phyloP scores from a whole-genome alignment of 2,113 vertebrate species.

The Onychostoma macrolepis region DNA sequence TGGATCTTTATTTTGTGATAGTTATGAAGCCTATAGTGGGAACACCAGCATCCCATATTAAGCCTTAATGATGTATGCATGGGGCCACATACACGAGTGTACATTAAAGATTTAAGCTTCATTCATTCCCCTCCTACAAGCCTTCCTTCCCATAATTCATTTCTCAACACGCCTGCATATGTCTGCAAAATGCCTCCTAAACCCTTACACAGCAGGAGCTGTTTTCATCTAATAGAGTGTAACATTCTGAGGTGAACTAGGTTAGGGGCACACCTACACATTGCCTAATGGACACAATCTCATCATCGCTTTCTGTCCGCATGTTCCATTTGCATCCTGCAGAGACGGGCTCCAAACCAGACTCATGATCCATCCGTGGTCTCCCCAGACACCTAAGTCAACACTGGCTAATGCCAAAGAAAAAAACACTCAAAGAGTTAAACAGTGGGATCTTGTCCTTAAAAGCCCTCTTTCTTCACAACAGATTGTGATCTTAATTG shows the following conservation, averaged over 20 bases:
- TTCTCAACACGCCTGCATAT: conserved; percentile 17
- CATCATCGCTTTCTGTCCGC: conserved; percentile 66
- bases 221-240: conserved; percentile 44
- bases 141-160: not conserved
- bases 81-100: not conserved
- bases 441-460: conserved; percentile 36
- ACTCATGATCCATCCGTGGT: conserved; percentile 73
- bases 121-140: not conserved
- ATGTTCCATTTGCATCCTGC: conserved; percentile 55
- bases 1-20: not conserved
- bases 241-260: conserved; percentile 35
- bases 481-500: conserved; percentile 33
- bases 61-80: not conserved
- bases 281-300: conserved; percentile 42
- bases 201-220: conserved; percentile 8
- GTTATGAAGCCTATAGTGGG: not conserved
- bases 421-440: conserved; percentile 58
- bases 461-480: conserved; percentile 5
- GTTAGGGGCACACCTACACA: conserved; percentile 42
- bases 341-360: conserved; percentile 64
- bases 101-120: not conserved
- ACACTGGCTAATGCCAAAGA: conserved; percentile 67
- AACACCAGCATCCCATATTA: not conserved
- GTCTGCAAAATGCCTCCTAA: conserved; percentile 1
- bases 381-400: conserved; percentile 75